These are phyloP conservation scores for Eumacrocentrus americanus DNA, from an alignment of 2,888 invertebrate species.

Conservation along the genomic window DNA sequence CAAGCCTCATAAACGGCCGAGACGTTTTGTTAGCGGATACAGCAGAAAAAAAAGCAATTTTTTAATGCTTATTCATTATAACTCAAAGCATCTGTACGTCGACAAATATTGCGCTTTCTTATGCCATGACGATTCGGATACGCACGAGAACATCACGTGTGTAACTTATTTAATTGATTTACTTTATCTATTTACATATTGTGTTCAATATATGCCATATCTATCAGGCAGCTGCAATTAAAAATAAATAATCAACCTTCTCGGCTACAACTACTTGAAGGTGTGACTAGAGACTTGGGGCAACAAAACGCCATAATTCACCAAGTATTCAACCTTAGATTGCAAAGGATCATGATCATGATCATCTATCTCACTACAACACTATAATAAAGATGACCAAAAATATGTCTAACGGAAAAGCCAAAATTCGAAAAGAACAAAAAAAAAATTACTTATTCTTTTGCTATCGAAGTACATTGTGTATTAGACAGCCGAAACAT, in stretches of 20 bases:
- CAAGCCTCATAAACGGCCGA: background rate
- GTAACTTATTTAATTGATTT: too few relatives aligned
- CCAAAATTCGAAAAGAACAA: background rate
- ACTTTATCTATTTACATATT: conserved; percentile 11
- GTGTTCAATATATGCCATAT: conserved; percentile 21
- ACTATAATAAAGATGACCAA: background rate
- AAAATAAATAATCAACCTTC: conserved; percentile 32
- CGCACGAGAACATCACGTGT: too few relatives aligned
- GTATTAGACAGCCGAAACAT: conserved; percentile 16
- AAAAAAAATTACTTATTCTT: background rate
- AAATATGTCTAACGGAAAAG: background rate
- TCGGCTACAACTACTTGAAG: conserved; percentile 30
- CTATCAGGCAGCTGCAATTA: conserved; percentile 33
- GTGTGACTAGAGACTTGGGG: conserved; percentile 38
- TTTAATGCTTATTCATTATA: too few relatives aligned
- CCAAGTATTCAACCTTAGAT: background rate
- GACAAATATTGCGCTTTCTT: too few relatives aligned
- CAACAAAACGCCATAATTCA: background rate
- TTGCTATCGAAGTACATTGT: conserved; percentile 5
- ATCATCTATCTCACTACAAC: background rate
- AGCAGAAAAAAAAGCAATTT: conserved; percentile 1
- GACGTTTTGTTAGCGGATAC: background rate
- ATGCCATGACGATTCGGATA: too few relatives aligned
- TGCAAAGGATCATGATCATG: background rate
- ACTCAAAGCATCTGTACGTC: too few relatives aligned